These are phyloP conservation scores for Aspidoscelis tigris DNA, from an alignment of 2,113 vertebrate species.

Conservation along the genomic window DNA sequence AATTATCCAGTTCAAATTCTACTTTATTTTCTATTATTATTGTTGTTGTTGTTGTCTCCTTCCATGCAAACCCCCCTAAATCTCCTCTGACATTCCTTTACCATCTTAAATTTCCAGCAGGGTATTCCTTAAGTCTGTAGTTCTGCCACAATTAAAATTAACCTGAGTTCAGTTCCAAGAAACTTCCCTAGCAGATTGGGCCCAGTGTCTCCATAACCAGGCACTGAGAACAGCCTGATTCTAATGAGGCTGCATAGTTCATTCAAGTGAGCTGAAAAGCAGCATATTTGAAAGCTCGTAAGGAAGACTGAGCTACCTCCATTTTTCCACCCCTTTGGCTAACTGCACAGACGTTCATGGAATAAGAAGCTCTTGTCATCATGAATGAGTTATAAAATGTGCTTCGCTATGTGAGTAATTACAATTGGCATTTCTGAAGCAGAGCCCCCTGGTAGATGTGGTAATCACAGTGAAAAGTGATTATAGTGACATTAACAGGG, in stretches of 20 bases:
- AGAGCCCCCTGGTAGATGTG: constrained; percentile 25
- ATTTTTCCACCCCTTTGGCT: constrained; percentile 33
- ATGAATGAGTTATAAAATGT: constrained; percentile 28
- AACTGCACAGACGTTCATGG: background rate
- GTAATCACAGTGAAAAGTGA: constrained; percentile 28
- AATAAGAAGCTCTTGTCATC: constrained; percentile 36
- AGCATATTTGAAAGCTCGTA: background rate
- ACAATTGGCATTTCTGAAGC: constrained; percentile 26
- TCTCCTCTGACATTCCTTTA: background rate
- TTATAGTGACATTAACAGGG: background rate
- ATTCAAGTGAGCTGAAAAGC: background rate
- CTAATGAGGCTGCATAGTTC: background rate
- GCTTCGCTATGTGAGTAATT: constrained; percentile 48
- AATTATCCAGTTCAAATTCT: background rate
- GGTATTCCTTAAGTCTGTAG: background rate
- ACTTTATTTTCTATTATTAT: background rate
- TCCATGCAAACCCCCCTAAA: background rate
- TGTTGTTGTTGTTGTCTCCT: background rate
- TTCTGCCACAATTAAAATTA: background rate
- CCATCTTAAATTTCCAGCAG: background rate
- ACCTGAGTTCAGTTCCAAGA: background rate
- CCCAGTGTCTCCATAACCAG: background rate
- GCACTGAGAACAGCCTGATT: background rate
- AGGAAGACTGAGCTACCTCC: constrained; percentile 3
- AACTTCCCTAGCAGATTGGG: background rate